These are phyloP conservation scores for Leuciscus idus DNA, from an alignment of 2,113 vertebrate species.

Conservation along the genomic window DNA sequence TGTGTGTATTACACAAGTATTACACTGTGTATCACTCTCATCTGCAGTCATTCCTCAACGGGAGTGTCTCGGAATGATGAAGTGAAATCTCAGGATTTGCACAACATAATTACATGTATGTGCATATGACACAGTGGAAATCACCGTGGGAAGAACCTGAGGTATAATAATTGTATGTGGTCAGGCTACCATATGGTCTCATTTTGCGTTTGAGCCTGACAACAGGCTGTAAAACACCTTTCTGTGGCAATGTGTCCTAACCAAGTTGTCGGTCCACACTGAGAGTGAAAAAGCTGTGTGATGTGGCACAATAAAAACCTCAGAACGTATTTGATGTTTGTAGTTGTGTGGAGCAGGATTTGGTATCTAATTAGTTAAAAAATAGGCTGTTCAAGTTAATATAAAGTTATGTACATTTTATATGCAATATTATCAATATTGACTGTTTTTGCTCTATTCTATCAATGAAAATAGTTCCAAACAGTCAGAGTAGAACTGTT, in stretches of 20 bases:
- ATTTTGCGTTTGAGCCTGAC: neutral
- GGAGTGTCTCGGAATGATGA: neutral
- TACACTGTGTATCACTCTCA: neutral
- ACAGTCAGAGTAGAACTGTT: neutral
- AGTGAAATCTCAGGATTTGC: neutral
- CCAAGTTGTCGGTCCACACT: neutral
- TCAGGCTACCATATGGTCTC: neutral
- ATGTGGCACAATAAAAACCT: neutral
- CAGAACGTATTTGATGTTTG: neutral
- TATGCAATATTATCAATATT: neutral
- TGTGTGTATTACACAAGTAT: neutral
- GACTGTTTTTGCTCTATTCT: neutral
- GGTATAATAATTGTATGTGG: conserved; percentile 10
- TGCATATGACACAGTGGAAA: conserved; percentile 14
- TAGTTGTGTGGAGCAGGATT: neutral
- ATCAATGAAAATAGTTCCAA: neutral
- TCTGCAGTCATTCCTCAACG: neutral
- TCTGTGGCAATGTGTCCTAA: neutral
- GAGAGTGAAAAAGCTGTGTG: neutral
- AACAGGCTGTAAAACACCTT: conserved; percentile 6
- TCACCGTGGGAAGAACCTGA: conserved; percentile 1
- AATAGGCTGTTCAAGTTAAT: neutral
- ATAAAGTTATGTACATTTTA: neutral
- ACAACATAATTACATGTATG: neutral
- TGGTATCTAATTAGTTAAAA: neutral